Base-by-base conservation (phyloP, 1,140 invertebrate species). In the Meloidogyne hapla region DNA sequence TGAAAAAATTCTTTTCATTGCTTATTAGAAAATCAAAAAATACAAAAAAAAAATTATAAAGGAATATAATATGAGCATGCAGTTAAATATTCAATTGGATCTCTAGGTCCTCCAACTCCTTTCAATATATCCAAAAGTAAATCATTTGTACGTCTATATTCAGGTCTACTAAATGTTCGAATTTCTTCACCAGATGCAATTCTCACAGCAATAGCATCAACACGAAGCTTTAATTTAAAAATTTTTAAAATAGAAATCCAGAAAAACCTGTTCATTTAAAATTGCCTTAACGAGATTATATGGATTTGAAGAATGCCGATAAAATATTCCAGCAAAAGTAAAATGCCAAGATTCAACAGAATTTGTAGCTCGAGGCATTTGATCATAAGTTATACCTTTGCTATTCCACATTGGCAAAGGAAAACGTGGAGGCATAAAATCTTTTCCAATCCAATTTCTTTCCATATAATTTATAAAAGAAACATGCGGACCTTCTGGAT, bases 281-380 rank as follows among this genome's bases (percentile, higher is more conserved):
- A 56, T 56, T 1, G 48, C 48, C 8, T 56, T 56, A 6, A 56
- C 48, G 6, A 56, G 48, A 56, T 56, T 56, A 9, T 56, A 56
- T n/a, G n/a, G n/a, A 56, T 56, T 56, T 56, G 48, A 56, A 56
- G 6, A 56, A 21, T 56, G 48, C 2, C 48, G 48, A 21, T 56
- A 56, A 56, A 56, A 18, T n/a, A 56, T 56, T n/a, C 48, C 48
- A n/a, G 48, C 18, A 56, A 56, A 56, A 56, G 48, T 56, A 56
- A 56, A 62, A 10, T 72, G 69, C 69, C 69, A 72, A 62, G 45
- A 61, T 26, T 72, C 69, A 1, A 72, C 21, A 28, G 33, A 23
- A 45, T 72, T 72, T 23, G 69, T 72, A 18, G 69, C 62, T 33
- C 69, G n/a, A 18, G 69, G 69, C 69, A 72, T 25, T 21, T 72